Evolutionary conservation across 2,888 invertebrate species (phyloP).

Genomic region (Archips xylosteana): DNA sequence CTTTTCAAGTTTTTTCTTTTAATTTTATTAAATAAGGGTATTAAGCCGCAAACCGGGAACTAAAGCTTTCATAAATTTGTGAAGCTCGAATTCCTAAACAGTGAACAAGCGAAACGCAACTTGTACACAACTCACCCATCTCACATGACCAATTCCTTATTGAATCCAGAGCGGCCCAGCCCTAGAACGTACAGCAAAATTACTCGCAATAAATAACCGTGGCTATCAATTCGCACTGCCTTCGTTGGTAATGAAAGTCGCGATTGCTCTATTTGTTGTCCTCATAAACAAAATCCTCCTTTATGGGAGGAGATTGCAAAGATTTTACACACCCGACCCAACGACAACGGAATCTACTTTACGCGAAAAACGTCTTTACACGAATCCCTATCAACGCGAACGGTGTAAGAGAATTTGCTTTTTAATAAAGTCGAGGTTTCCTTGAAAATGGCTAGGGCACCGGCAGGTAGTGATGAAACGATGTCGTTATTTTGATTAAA

Average conservation of each 20-base stretch:
- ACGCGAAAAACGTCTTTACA: conserved; percentile 59
- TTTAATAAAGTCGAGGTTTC: conserved; percentile 51
- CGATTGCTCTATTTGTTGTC: conserved; percentile 72
- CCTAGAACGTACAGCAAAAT: conserved; percentile 62
- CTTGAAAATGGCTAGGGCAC: conserved; percentile 23
- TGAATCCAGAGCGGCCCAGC: conserved; percentile 26
- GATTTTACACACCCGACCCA: conserved; percentile 70
- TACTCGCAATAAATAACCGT: conserved; percentile 75
- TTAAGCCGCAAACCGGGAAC: no score
- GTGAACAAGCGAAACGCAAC: not conserved
- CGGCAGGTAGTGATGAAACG: conserved; percentile 43
- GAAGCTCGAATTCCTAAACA: not conserved
- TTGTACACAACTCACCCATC: conserved; percentile 3
- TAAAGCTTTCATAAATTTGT: not conserved
- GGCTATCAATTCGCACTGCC: conserved; percentile 72
- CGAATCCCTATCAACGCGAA: conserved; percentile 50
- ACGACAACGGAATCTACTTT: conserved; percentile 61
- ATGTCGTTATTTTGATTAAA: conserved; percentile 45
- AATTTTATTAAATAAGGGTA: no score
- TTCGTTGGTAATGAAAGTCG: conserved; percentile 58
- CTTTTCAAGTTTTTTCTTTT: no score
- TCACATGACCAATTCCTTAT: conserved; percentile 33
- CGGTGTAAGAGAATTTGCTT: conserved; percentile 42
- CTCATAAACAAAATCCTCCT: conserved; percentile 81
- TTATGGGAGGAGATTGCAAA: conserved; percentile 75